These are phyloP conservation scores for Mus caroli DNA, from an alignment of 2,797 vertebrate genomes.

Conservation along the genomic window DNA sequence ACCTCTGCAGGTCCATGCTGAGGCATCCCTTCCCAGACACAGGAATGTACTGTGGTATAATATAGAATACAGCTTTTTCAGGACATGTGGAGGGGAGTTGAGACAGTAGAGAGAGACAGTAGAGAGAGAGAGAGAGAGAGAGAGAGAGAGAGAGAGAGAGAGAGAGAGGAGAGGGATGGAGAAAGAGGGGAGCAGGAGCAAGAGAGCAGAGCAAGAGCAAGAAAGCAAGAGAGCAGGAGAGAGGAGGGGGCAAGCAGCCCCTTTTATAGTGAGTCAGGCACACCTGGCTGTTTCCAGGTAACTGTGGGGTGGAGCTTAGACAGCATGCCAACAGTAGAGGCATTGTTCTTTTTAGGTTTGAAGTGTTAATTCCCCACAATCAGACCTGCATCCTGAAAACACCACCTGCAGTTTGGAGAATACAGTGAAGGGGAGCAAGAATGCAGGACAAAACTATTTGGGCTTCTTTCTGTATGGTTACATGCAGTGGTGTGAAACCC, in stretches of 20 bases:
- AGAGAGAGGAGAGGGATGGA: too few species aligned
- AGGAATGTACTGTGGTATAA: not conserved
- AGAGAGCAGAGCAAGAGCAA: not conserved
- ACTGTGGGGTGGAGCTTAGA: not conserved
- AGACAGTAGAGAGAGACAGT: too few species aligned
- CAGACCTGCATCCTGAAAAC: conserved; percentile 39
- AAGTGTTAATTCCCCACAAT: conserved; percentile 24
- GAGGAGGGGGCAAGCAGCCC: not conserved
- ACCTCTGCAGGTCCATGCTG: too few species aligned
- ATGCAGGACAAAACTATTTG: not conserved
- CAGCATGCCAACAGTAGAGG: not conserved
- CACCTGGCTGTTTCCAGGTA: not conserved
- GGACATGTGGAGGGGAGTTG: not conserved
- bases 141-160: too few species aligned
- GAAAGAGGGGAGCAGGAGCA: too few species aligned
- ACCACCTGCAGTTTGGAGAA: conserved; percentile 6
- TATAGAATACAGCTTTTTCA: not conserved
- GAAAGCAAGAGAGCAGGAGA: not conserved
- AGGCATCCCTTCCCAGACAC: not conserved
- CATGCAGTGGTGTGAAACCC: not conserved
- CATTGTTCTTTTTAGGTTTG: conserved; percentile 37
- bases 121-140: too few species aligned
- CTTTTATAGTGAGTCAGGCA: not conserved
- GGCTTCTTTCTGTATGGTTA: not conserved
- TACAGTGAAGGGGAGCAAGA: not conserved